These are phyloP conservation scores for Cyprinodon brontotheroides DNA, from an alignment of 2,113 vertebrate genomes.

Conservation along the genomic window DNA sequence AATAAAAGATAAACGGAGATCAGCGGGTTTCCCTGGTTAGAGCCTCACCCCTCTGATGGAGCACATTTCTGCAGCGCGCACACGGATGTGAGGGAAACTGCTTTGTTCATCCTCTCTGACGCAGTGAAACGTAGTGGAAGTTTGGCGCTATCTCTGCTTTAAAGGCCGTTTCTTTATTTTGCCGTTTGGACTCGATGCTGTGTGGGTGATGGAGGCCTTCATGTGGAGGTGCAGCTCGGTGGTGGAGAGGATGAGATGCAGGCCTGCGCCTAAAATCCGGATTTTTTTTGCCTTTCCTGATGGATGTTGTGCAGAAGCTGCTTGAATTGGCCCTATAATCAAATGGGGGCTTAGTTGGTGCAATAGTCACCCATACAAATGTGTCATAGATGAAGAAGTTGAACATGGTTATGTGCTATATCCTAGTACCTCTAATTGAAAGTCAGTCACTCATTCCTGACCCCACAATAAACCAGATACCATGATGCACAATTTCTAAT, in stretches of 20 bases:
- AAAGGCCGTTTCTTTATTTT: neutral
- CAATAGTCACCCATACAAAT: neutral
- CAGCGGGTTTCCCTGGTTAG: slow-evolving; percentile 41
- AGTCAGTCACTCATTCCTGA: neutral
- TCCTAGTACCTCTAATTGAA: neutral
- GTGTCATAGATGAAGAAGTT: neutral
- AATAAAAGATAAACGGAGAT: neutral
- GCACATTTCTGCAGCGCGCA: neutral
- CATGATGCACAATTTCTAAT: too few relatives aligned
- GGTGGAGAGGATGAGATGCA: slow-evolving; percentile 10
- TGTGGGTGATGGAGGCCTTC: slow-evolving; percentile 31
- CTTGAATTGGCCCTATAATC: neutral
- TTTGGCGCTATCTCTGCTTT: slow-evolving; percentile 26
- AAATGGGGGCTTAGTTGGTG: too few relatives aligned
- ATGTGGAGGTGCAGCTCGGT: slow-evolving; percentile 28
- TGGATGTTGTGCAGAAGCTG: neutral
- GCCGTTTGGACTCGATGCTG: neutral
- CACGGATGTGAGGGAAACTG: neutral
- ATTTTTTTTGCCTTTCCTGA: neutral
- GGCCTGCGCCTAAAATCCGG: neutral
- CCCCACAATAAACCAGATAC: too few relatives aligned
- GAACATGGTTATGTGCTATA: too few relatives aligned
- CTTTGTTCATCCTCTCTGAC: slow-evolving; percentile 39
- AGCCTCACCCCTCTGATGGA: slow-evolving; percentile 69
- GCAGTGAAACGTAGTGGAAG: slow-evolving; percentile 25